Evolutionary conservation across 1,140 invertebrate genomes (phyloP), one percentile per base, ranked within the genome.

Genomic region (Dendroctonus ponderosae): DNA sequence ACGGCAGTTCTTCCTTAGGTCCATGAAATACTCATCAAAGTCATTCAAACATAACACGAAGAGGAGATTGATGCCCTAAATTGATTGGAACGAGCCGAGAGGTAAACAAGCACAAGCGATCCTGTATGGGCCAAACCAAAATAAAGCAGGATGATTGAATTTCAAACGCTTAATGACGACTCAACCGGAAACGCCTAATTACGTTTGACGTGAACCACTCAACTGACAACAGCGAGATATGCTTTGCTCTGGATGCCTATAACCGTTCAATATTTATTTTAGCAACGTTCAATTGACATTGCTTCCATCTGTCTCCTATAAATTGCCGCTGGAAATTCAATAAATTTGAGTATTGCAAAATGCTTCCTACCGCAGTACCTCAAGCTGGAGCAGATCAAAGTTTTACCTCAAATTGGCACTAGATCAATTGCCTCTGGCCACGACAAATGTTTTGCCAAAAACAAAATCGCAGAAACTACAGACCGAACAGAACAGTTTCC

Each of bases 121-220:
- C 62, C 60, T 71, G 52, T 70, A 74, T 74, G 71, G 26, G 70
- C 72, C 71, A 72, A 72, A 72, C 72, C 63, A 75, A 74, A 75
- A 74, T 70, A 74, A 73, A 72, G 70, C 71, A 15, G 50, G 50
- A 52, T 52, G 50, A 52, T 52, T 68, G 70, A 73, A 75, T 74
- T 75, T 75, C 71, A 75, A 75, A 74, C 74, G 74, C 69, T 75
- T 73, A 74, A 71, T 69, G 69, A 69, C 71, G 70, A 70, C 66
- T 65, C 64, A 68, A 66, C 71, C 73, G 71, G 73, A 74, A 74
- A 74, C 66, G 61, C 70, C 72, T 73, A 74, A 74, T 74, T 74
- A 74, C 69, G 65, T 73, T 73, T 74, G 73, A 74, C 73, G 72
- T 71, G 71, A 73, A 68, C 70, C 72, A 75, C 72, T 75, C 74